A percentile compares a stretch with the other conserved stretches of the same genome.
These are phyloP conservation scores for Pseudopipra pipra DNA, from an alignment of 2,113 vertebrate species.

Conservation along the genomic window DNA sequence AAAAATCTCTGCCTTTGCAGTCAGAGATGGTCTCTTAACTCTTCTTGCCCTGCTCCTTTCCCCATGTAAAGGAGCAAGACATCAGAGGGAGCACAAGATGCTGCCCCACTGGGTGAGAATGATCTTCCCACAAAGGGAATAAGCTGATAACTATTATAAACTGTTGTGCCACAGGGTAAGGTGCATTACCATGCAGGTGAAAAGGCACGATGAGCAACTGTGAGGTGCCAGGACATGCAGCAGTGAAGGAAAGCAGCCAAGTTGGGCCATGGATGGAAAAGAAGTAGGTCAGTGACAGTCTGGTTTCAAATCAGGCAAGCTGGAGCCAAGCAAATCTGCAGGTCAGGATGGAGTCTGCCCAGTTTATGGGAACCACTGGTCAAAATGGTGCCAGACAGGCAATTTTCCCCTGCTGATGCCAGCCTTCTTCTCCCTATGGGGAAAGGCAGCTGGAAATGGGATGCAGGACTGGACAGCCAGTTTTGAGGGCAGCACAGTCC, in stretches of 20 bases:
- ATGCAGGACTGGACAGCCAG: background rate
- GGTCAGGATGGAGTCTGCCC: background rate
- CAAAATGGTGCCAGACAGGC: background rate
- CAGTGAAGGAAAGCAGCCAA: background rate
- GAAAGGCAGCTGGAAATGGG: rapidly evolving
- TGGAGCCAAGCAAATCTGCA: background rate
- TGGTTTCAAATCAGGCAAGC: background rate
- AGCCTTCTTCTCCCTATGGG: rapidly evolving
- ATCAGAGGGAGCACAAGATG: background rate
- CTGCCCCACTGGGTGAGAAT: rapidly evolving
- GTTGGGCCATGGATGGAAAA: rapidly evolving
- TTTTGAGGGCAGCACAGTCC: rapidly evolving
- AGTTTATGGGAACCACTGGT: background rate
- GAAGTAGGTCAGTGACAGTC: background rate
- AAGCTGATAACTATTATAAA: background rate
- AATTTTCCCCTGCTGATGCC: background rate
- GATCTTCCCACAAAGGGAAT: background rate
- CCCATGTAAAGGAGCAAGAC: rapidly evolving
- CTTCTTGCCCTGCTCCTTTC: background rate
- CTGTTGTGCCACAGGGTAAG: rapidly evolving
- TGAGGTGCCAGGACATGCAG: background rate
- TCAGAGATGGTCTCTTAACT: background rate
- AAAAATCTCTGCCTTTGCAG: background rate
- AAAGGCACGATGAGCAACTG: rapidly evolving
- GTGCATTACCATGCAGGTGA: background rate